Evolutionary conservation across 1,140 invertebrate genomes (phyloP).

Genomic region (Argopecten irradians): DNA sequence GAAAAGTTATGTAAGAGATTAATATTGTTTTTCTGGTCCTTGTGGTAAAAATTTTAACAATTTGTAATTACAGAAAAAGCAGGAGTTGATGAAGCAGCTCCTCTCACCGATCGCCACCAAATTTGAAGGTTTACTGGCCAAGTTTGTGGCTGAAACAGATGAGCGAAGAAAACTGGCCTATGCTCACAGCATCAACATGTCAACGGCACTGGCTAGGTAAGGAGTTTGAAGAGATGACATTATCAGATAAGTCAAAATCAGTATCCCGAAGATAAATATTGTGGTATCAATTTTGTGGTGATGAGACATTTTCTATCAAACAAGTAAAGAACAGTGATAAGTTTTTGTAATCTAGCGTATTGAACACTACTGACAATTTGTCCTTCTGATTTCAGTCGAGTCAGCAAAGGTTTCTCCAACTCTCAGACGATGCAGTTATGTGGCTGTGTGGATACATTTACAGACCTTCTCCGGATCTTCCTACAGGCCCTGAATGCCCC

Average conservation of each 20-base stretch:
- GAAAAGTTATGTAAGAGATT: no score
- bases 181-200: constrained; percentile 78
- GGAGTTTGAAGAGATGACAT: background rate
- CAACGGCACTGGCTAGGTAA: constrained; percentile 79
- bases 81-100: constrained; percentile 76
- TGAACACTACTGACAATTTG: no score
- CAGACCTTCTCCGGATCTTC: constrained; percentile 80
- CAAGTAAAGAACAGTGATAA: no score
- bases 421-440: constrained; percentile 80
- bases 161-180: constrained; percentile 72
- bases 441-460: constrained; percentile 79
- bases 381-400: constrained; percentile 75
- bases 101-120: constrained; percentile 77
- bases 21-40: background rate
- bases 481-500: constrained; percentile 78
- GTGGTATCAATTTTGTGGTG: background rate
- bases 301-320: no score
- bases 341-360: no score
- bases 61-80: constrained; percentile 73
- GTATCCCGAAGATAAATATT: no score
- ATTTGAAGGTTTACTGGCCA: constrained; percentile 73
- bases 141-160: constrained; percentile 73
- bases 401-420: constrained; percentile 81
- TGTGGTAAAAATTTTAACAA: background rate
- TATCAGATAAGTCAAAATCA: background rate